These are phyloP conservation scores for Porites divaricata DNA, from an alignment of 92 coral and sea anemone genomes.

Conservation along the genomic window DNA sequence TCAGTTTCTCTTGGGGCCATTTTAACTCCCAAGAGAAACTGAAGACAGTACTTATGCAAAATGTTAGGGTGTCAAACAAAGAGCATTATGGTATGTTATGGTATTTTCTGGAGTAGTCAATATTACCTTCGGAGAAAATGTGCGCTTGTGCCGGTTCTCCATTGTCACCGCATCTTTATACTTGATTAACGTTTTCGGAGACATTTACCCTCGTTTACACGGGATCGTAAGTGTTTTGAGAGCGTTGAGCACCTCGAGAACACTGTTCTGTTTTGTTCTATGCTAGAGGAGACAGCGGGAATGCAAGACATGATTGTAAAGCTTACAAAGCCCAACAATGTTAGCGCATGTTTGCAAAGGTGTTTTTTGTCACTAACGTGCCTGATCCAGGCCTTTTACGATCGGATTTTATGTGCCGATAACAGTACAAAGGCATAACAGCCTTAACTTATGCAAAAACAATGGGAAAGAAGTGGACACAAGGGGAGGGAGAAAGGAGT, in stretches of 20 bases:
- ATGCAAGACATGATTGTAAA: not conserved
- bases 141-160: conserved; percentile 13
- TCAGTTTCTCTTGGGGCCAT: too few species aligned
- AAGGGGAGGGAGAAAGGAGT: conserved; percentile 23
- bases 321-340: conserved; percentile 37
- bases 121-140: conserved; percentile 1
- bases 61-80: too few species aligned
- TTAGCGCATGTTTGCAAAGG: conserved; percentile 13
- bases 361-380: conserved; percentile 41
- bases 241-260: conserved; percentile 30
- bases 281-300: not conserved
- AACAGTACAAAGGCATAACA: not conserved
- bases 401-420: conserved; percentile 34
- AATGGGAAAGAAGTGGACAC: not conserved
- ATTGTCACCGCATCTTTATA: conserved; percentile 24
- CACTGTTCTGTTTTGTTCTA: conserved; percentile 46
- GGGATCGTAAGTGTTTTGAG: conserved; percentile 18
- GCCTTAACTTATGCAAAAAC: conserved; percentile 21
- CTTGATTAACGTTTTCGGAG: conserved; percentile 20
- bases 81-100: too few species aligned
- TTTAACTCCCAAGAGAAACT: too few species aligned
- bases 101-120: too few species aligned
- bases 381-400: conserved; percentile 50
- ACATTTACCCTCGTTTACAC: conserved; percentile 25
- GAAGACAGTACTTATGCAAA: too few species aligned